Conservation (phyloP, 2,888 invertebrate genomes). For the Oligia strigilis region DNA sequence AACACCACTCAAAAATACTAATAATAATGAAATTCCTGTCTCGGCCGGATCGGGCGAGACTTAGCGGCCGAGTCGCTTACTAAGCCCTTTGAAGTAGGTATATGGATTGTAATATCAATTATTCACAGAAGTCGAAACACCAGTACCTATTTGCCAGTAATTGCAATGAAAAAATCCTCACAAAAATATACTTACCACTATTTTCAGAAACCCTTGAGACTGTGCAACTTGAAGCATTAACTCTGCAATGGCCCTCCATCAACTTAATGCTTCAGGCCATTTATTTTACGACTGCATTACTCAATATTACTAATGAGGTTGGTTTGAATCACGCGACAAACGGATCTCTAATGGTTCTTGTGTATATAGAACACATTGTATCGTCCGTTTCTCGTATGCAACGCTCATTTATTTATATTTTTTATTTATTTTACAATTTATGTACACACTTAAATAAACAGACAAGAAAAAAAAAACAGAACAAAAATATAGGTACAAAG, state of each 20-base stretch:
- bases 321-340: constrained; percentile 55
- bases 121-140: background rate
- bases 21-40: too few species aligned
- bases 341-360: constrained; percentile 33
- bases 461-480: too few species aligned
- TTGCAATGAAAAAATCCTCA: background rate
- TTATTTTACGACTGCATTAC: constrained; percentile 61
- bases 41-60: too few species aligned
- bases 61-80: too few species aligned
- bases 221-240: constrained; percentile 39
- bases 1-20: too few species aligned
- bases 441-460: too few species aligned
- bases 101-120: background rate
- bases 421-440: too few species aligned
- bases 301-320: constrained; percentile 62
- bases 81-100: too few species aligned
- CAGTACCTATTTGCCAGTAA: background rate
- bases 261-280: constrained; percentile 55
- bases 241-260: constrained; percentile 47
- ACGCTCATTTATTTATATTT: background rate
- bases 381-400: background rate
- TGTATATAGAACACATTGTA: constrained; percentile 1
- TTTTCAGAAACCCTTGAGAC: background rate
- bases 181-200: background rate
- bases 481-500: too few species aligned